Percentiles rank a stretch among this genome's conserved stretches.
Conservation (phyloP, 2,113 vertebrate genomes). For the Trematocara unimaculatum region DNA sequence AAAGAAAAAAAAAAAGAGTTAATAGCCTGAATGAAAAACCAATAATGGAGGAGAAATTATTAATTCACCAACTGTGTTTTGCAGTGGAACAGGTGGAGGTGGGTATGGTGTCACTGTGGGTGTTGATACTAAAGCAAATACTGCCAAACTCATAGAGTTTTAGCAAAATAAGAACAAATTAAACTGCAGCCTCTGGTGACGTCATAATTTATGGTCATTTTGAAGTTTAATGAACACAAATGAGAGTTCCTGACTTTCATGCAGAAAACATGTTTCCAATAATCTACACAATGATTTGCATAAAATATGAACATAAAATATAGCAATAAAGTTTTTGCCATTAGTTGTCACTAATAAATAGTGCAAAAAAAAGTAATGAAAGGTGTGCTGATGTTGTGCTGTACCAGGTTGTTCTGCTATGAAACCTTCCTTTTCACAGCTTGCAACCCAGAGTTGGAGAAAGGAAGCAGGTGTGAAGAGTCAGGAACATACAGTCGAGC, state of each 20-base stretch:
- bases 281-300: neutral
- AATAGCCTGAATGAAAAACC: fast-evolving
- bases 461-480: neutral
- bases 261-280: neutral
- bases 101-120: neutral
- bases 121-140: neutral
- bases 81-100: neutral
- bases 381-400: neutral
- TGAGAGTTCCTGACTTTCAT: neutral
- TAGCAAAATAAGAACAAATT: neutral
- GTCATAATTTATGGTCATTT: neutral
- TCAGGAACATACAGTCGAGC: slow-evolving; percentile 20
- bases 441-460: fast-evolving
- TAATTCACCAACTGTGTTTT: neutral
- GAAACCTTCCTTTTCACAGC: neutral
- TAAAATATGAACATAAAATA: neutral
- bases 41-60: neutral
- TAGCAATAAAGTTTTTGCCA: neutral
- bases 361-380: neutral
- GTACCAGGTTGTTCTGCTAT: fast-evolving
- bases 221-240: neutral
- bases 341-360: neutral
- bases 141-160: neutral
- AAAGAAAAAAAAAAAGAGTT: neutral
- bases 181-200: fast-evolving